phyloP scores from a whole-genome alignment of 1,140 invertebrate genomes.

The Plectus sambesii region DNA sequence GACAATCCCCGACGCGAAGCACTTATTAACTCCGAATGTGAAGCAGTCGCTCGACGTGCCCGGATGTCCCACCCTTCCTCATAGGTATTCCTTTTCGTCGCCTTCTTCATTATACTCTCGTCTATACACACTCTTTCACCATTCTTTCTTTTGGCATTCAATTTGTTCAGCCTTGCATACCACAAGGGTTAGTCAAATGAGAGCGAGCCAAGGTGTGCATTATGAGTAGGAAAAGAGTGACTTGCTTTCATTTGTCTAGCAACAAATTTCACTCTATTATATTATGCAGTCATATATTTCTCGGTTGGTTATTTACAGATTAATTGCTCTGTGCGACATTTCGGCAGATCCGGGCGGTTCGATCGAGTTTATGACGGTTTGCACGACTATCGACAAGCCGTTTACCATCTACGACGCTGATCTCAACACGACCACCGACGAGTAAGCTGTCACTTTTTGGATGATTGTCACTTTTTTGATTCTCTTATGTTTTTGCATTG shows the following conservation, averaged over 20 bases:
- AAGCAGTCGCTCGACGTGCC: constrained; percentile 61
- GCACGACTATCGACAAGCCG: constrained; percentile 95
- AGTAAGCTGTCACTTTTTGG: constrained; percentile 51
- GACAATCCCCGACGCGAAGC: constrained; percentile 94
- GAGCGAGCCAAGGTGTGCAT: too few species aligned
- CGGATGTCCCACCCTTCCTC: constrained; percentile 62
- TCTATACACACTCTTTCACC: too few species aligned
- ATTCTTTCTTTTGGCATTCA: too few species aligned
- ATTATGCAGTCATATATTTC: constrained; percentile 9
- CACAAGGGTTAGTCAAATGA: too few species aligned
- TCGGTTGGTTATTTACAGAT: too few species aligned
- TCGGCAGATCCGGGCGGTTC: constrained; percentile 96
- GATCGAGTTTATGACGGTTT: constrained; percentile 99
- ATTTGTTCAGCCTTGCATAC: too few species aligned
- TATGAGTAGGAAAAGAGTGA: constrained; percentile 19
- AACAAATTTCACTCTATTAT: too few species aligned
- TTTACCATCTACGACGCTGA: constrained; percentile 98
- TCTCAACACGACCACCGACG: constrained; percentile 87
- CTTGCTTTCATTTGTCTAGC: too few species aligned
- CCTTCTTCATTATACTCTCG: too few species aligned
- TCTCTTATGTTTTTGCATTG: constrained; percentile 15
- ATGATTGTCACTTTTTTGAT: constrained; percentile 7
- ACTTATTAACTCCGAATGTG: constrained; percentile 56
- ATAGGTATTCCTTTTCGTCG: too few species aligned
- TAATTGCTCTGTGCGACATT: constrained; percentile 81